Conservation (phyloP, 2,113 vertebrate species). For the Formicarius rufipectus region DNA sequence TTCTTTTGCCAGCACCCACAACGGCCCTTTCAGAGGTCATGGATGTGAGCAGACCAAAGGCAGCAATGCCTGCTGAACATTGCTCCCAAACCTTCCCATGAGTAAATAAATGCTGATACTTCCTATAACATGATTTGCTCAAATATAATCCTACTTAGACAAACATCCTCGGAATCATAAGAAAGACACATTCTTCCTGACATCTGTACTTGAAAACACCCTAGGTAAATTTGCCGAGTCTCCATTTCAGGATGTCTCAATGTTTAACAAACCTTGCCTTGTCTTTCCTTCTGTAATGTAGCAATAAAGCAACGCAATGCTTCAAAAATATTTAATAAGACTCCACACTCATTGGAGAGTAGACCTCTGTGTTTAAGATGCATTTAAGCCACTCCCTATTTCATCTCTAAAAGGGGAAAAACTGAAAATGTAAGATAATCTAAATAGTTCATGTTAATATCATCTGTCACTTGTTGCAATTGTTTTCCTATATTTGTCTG, state of each 20-base stretch:
- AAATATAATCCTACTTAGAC: not conserved
- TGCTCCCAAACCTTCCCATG: not conserved
- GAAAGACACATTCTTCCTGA: not conserved
- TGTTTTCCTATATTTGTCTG: not conserved
- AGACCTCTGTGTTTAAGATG: not conserved
- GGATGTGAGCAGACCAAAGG: not conserved
- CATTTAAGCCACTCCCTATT: not conserved
- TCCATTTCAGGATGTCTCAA: not conserved
- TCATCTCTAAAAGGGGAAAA: not conserved
- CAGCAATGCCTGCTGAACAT: not conserved
- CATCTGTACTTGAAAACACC: not conserved
- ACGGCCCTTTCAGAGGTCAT: not conserved
- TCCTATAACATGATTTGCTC: not conserved
- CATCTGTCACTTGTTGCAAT: not conserved
- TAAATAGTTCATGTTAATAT: not conserved
- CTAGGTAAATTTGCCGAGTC: not conserved
- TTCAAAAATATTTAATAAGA: not conserved
- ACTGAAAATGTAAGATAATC: not conserved
- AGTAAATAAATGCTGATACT: not conserved
- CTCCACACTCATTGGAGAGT: fast-evolving
- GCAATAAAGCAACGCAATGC: not conserved
- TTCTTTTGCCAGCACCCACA: not conserved
- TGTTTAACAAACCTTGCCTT: not conserved
- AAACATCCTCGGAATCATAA: not conserved
- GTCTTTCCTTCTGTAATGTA: not conserved